Conservation (phyloP, 2,888 invertebrate genomes). For the Buathra laborator region DNA sequence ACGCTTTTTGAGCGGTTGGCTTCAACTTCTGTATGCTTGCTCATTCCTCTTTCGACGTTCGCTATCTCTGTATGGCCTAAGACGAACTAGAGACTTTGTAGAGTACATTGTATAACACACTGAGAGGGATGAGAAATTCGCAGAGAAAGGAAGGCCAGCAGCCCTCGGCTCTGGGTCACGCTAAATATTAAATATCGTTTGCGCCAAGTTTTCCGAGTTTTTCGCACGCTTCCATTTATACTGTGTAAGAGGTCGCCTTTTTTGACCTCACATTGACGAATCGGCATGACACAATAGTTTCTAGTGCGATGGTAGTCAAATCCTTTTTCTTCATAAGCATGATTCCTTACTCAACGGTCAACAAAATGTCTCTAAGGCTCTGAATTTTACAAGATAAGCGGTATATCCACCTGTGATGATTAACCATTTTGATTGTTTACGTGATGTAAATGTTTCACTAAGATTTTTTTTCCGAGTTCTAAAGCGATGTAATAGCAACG, state of each 20-base stretch:
- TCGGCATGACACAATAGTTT: background rate
- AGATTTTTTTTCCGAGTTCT: background rate
- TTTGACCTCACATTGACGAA: conserved; percentile 8
- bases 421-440: background rate
- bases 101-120: conserved; percentile 26
- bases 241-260: conserved; percentile 32
- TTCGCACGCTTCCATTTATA: conserved; percentile 55
- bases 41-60: conserved; percentile 40
- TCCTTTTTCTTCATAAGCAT: background rate
- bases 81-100: conserved; percentile 43
- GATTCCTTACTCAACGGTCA: background rate
- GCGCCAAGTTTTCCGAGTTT: conserved; percentile 59
- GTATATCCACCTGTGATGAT: background rate
- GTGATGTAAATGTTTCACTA: background rate
- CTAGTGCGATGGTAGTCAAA: background rate
- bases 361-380: background rate
- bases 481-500: too few relatives aligned
- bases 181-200: conserved; percentile 64
- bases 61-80: conserved; percentile 46
- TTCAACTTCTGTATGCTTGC: conserved; percentile 14
- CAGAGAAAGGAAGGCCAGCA: conserved; percentile 59
- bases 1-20: background rate
- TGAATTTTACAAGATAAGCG: background rate
- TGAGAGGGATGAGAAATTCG: conserved; percentile 50
- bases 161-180: conserved; percentile 66